Evolutionary conservation across 2,113 vertebrate species (phyloP), one percentile per base, ranked within the genome.

Genomic region (Saccopteryx bilineata): DNA sequence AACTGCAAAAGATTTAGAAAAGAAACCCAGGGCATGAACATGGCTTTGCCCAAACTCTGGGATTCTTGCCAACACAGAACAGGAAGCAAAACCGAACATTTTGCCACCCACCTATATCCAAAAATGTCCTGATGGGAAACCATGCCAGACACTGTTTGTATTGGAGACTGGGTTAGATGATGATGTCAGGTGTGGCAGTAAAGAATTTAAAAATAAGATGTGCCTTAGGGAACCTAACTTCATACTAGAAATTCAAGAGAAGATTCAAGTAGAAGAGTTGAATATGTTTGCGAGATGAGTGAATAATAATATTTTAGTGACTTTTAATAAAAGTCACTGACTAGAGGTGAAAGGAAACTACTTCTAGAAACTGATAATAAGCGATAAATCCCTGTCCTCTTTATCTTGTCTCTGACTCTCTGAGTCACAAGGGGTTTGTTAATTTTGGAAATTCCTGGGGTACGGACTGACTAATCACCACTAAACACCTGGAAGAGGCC

Each of bases 71-170:
- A 98, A 95, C 52, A 58, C 28, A 88, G 65, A 93, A 61, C 69
- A 89, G 96, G 91, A 96, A 97, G 75, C n/a, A 96, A 96, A 95
- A 93, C 48, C 78, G 87, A 97, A 84, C 82, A 92, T 96, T 96
- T 86, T 96, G 24, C 88, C 88, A 71, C 95, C 97, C 71, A 97
- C 95, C 12, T 80, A 24, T 58, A 82, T 14, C 93, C 82, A n/a
- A 93, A 97, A 87, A 65, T 92, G 68, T 31, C 18, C 19, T 83
- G 54, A 72, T 93, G 92, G 95, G 92, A 91, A 96, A 96, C 81
- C 48, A 75, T 14, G 46, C 58, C 80, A 94, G 83, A 96, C 58
- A 56, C 58, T 52, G 52, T 92, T 88, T 74, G 2, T 52, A 74
- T 23, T 81, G 31, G 95, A 87, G 71, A 58, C 54, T 84, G 33